These are phyloP conservation scores for Narcine bancroftii DNA, from an alignment of 2,113 vertebrate genomes.

Conservation along the genomic window DNA sequence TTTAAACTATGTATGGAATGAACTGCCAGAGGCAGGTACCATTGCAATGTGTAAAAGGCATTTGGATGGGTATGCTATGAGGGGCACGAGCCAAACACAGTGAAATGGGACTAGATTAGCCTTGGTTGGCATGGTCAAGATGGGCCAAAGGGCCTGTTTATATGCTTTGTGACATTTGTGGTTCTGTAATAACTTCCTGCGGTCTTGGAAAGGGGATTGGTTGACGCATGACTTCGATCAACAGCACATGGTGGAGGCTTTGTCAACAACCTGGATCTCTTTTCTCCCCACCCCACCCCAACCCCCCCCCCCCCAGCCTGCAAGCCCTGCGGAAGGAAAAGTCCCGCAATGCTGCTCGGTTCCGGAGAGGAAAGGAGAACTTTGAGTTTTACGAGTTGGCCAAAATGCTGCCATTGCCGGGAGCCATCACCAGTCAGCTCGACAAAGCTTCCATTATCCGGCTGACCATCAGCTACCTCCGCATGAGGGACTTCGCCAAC, in stretches of 20 bases:
- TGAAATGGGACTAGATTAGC: too few relatives aligned
- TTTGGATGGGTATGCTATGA: too few relatives aligned
- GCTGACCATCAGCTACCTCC: slow-evolving; percentile 83
- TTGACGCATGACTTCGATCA: background rate
- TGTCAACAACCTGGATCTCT: background rate
- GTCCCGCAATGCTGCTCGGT: slow-evolving; percentile 81
- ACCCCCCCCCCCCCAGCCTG: slow-evolving; percentile 54
- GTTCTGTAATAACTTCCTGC: background rate
- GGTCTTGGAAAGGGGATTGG: too few relatives aligned
- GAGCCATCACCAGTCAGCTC: slow-evolving; percentile 83
- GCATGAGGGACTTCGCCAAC: slow-evolving; percentile 75
- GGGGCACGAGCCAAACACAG: too few relatives aligned
- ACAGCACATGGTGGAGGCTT: background rate
- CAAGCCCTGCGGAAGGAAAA: slow-evolving; percentile 86
- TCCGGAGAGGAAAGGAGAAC: slow-evolving; percentile 79
- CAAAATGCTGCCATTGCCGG: slow-evolving; percentile 77
- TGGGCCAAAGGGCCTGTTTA: too few relatives aligned
- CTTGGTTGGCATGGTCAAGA: too few relatives aligned
- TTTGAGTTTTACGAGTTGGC: slow-evolving; percentile 86
- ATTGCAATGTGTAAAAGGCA: too few relatives aligned
- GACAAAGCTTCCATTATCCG: slow-evolving; percentile 85
- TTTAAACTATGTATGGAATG: too few relatives aligned
- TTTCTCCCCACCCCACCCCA: background rate
- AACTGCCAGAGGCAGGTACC: too few relatives aligned
- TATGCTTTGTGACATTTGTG: too few relatives aligned